These are phyloP conservation scores for Strongylocentrotus purpuratus DNA, from an alignment of 35 echinoderm and acorn worm genomes.

Conservation along the genomic window DNA sequence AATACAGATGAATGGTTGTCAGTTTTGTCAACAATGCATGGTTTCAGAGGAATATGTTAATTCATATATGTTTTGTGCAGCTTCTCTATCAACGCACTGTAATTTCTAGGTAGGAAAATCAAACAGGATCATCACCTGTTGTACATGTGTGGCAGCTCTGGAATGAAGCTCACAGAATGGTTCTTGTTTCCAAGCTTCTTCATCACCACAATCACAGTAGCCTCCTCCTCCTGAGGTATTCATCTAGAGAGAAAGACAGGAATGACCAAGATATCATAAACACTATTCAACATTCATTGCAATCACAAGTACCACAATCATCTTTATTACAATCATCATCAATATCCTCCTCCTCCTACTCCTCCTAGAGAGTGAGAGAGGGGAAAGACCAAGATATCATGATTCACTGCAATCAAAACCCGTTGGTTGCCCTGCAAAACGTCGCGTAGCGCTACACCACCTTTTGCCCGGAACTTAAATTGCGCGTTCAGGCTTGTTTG, in stretches of 20 bases:
- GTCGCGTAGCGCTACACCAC: too few relatives aligned
- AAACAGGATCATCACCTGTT: conserved; percentile 52
- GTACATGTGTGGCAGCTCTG: conserved; percentile 41
- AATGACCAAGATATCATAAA: not conserved
- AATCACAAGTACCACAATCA: too few relatives aligned
- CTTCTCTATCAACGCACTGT: not conserved
- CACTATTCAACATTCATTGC: too few relatives aligned
- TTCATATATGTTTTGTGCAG: not conserved
- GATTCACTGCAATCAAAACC: too few relatives aligned
- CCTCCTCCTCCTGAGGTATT: conserved; percentile 95
- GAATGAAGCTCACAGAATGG: conserved; percentile 83
- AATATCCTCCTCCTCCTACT: not conserved
- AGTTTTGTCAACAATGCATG: too few relatives aligned
- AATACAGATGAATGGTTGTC: too few relatives aligned
- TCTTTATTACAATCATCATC: not conserved
- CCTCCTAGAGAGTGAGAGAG: too few relatives aligned
- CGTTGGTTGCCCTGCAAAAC: too few relatives aligned
- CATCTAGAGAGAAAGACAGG: conserved; percentile 62
- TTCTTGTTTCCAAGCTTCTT: conserved; percentile 93
- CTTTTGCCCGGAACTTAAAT: too few relatives aligned
- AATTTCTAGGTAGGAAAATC: not conserved
- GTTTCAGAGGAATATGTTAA: not conserved
- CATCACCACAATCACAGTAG: conserved; percentile 98
- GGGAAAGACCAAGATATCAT: too few relatives aligned
- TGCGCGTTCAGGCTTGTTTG: too few relatives aligned